Evolutionary conservation across 1,140 invertebrate species (phyloP), one percentile per base, ranked within the genome.

Genomic region (Calephelis virginiensis): DNA sequence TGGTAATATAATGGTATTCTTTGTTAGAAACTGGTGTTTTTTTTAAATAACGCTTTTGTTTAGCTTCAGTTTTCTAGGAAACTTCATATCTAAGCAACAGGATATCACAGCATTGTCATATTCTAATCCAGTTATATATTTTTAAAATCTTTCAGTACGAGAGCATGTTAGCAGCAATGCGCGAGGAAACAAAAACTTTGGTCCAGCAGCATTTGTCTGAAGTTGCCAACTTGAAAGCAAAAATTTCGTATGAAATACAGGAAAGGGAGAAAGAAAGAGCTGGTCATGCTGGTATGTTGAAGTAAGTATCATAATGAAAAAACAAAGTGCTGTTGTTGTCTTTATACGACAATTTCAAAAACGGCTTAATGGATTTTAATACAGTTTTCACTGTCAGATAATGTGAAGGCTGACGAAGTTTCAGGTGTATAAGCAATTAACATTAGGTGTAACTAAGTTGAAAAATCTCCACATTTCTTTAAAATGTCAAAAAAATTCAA

Each of bases 191-290:
- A 12, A 94, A 93, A 73, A 92, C 93, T 40, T 80, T 93, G 46
- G 90, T 93, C 14, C 93, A 90, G 70, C 90, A 92, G 13, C 92
- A 93, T 75, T 85, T 93, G 45, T 87, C 88, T 8, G 94, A 95
- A 78, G 82, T 95, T 1, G 94, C 94, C 71, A 94, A 95, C 78
- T 76, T 95, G 0, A 95, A 95, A 78, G 94, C 94, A 49, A 95
- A 95, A 83, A 92, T 95, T 74, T 94, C 94, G 8, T 93, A 94
- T 74, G 95, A 96, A 78, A 94, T 96, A 48, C 94, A 95, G 75
- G 96, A 97, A 72, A 90, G 95, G 66, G 96, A 97, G 80, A 95
- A 94, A 76, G 95, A 97, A 81, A 94, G 95, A 67, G 93, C 93
- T 65, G 94, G 97, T 81, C 94, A 96, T 91, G 92, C 93, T 59